phyloP scores from a whole-genome alignment of 2,888 invertebrate genomes.

The Eulithis testata region DNA sequence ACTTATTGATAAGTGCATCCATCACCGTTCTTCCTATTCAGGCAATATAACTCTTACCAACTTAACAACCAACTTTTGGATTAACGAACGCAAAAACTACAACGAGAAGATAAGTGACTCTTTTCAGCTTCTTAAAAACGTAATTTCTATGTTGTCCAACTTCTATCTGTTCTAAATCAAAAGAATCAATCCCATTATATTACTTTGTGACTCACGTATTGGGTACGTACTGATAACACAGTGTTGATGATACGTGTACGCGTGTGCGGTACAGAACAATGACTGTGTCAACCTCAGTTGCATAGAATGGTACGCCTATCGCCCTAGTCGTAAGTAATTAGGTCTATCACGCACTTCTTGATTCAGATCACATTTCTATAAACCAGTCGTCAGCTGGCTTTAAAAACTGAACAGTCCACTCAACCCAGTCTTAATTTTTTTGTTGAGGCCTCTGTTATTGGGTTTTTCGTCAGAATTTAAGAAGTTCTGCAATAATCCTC shows the following conservation, averaged over 20 bases:
- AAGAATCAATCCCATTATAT: slow-evolving; percentile 37
- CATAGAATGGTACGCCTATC: not conserved
- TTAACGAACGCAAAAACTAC: not conserved
- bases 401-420: no score
- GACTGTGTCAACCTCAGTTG: slow-evolving; percentile 8
- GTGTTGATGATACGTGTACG: slow-evolving; percentile 16
- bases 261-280: not conserved
- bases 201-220: slow-evolving; percentile 31
- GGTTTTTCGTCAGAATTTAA: slow-evolving; percentile 5
- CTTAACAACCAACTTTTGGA: no score
- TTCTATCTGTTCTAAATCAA: slow-evolving; percentile 28
- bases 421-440: not conserved
- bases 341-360: not conserved
- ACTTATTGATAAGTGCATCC: no score
- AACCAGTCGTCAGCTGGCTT: no score
- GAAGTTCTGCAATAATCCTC: slow-evolving; percentile 6
- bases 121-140: not conserved
- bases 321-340: not conserved
- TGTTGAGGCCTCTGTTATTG: not conserved
- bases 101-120: no score
- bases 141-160: not conserved
- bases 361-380: not conserved
- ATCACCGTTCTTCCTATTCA: no score
- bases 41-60: no score
- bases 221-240: slow-evolving; percentile 23